A percentile compares a stretch with the other conserved stretches of the same genome.
Evolutionary conservation across 2,113 vertebrate species (phyloP).

Genomic region (Triplophysa tibetana): DNA sequence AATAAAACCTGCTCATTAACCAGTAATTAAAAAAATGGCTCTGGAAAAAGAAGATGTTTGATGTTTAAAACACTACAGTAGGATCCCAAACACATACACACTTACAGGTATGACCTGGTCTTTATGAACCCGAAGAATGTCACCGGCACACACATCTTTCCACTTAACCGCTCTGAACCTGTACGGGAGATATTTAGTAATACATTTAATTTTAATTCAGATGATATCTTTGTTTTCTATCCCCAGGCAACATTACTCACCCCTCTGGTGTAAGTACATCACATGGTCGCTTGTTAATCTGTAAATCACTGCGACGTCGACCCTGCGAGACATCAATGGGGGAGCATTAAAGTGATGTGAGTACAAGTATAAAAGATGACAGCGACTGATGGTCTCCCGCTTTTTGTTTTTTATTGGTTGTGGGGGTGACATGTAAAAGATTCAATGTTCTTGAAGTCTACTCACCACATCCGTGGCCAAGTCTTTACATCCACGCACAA

Average conservation of each 20-base stretch:
- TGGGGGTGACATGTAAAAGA: neutral
- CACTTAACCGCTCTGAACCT: slow-evolving; percentile 82
- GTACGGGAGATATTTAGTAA: neutral
- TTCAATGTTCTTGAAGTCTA: neutral
- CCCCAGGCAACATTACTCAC: slow-evolving; percentile 66
- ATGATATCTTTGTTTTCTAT: slow-evolving; percentile 9
- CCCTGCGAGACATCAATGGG: slow-evolving; percentile 66
- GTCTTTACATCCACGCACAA: slow-evolving; percentile 82
- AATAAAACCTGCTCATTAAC: too few relatives aligned
- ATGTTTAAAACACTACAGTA: too few relatives aligned
- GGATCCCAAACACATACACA: neutral
- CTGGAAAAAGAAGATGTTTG: too few relatives aligned
- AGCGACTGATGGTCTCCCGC: neutral
- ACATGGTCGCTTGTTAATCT: slow-evolving; percentile 85
- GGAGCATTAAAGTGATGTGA: neutral
- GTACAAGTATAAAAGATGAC: neutral
- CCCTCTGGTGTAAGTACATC: slow-evolving; percentile 81
- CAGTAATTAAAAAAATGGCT: too few relatives aligned
- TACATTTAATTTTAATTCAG: slow-evolving; percentile 45
- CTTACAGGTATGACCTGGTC: slow-evolving; percentile 87
- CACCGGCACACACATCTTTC: slow-evolving; percentile 82
- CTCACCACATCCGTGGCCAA: slow-evolving; percentile 86
- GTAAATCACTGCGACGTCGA: slow-evolving; percentile 81
- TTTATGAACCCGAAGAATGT: slow-evolving; percentile 82
- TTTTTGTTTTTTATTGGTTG: neutral